Conservation (phyloP, 2,797 vertebrate genomes). For the Myotis myotis region DNA sequence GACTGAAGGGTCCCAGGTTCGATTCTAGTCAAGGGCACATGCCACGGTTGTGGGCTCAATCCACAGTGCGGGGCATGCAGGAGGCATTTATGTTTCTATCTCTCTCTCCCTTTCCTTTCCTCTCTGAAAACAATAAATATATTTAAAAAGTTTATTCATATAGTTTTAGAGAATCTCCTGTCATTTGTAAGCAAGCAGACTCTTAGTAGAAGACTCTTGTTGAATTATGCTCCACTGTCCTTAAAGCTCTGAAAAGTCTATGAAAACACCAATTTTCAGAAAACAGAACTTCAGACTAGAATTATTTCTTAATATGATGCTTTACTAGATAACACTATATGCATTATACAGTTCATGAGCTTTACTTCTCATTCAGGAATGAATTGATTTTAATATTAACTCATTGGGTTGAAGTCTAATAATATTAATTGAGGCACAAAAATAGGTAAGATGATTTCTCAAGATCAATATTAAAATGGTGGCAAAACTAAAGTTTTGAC, state of each 20-base stretch:
- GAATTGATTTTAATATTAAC: not conserved
- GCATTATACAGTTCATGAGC: not conserved
- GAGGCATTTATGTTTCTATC: too few relatives aligned
- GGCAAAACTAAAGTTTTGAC: not conserved
- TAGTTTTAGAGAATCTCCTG: not conserved
- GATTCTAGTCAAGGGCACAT: too few relatives aligned
- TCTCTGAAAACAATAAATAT: too few relatives aligned
- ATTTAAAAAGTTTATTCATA: not conserved
- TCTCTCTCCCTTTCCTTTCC: too few relatives aligned
- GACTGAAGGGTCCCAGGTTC: too few relatives aligned
- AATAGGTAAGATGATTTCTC: not conserved
- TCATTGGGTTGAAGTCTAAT: not conserved
- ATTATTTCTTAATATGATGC: not conserved
- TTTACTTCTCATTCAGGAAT: not conserved
- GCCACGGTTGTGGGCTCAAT: too few relatives aligned
- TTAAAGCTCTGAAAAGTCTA: not conserved
- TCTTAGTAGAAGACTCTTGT: not conserved
- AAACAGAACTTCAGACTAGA: not conserved
- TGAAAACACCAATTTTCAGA: not conserved
- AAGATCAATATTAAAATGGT: not conserved
- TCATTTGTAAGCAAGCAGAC: constrained; percentile 2
- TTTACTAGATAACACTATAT: not conserved
- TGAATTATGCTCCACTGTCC: not conserved
- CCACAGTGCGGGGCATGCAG: too few relatives aligned
- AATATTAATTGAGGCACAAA: not conserved